A percentile compares a stretch with the other conserved stretches of the same genome.
Evolutionary conservation across 2,888 invertebrate genomes (phyloP).

Genomic region (Melanostoma scalare): DNA sequence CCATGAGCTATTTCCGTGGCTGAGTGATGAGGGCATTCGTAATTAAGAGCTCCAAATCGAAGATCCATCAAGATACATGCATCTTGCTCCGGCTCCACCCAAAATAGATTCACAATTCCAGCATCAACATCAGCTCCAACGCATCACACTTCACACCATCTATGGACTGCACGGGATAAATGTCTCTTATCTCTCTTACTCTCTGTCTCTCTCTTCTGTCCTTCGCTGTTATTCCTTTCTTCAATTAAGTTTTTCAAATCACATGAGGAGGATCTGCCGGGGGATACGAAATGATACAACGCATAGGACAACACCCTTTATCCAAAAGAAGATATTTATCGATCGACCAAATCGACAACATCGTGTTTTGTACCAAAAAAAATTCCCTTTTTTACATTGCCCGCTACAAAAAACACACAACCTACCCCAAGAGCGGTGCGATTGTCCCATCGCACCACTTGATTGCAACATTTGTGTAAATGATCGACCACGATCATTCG

Average conservation of each 20-base stretch:
- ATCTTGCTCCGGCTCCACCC: slow-evolving; percentile 42
- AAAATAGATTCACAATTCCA: slow-evolving; percentile 69
- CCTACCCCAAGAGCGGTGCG: slow-evolving; percentile 68
- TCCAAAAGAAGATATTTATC: slow-evolving; percentile 71
- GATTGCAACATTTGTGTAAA: slow-evolving; percentile 46
- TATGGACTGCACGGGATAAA: slow-evolving; percentile 45
- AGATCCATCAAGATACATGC: slow-evolving; percentile 63
- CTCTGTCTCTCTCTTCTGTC: neutral
- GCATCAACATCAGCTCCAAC: slow-evolving; percentile 39
- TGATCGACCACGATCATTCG: slow-evolving; percentile 50
- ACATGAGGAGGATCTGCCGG: slow-evolving; percentile 40
- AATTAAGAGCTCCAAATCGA: slow-evolving; percentile 68
- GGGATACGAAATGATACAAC: slow-evolving; percentile 8
- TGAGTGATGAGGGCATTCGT: slow-evolving; percentile 48
- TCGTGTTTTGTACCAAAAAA: slow-evolving; percentile 43
- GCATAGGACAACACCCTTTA: slow-evolving; percentile 65
- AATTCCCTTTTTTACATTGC: slow-evolving; percentile 23
- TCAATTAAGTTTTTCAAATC: slow-evolving; percentile 51
- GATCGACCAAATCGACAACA: slow-evolving; percentile 72
- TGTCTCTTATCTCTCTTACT: no score
- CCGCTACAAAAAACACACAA: slow-evolving; percentile 46
- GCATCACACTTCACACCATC: slow-evolving; percentile 64
- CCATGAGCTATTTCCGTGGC: slow-evolving; percentile 46
- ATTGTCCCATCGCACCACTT: slow-evolving; percentile 55
- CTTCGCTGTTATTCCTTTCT: neutral